These are phyloP conservation scores for Grammomys dolichurus DNA, from an alignment of 2,113 vertebrate species.

Conservation along the genomic window DNA sequence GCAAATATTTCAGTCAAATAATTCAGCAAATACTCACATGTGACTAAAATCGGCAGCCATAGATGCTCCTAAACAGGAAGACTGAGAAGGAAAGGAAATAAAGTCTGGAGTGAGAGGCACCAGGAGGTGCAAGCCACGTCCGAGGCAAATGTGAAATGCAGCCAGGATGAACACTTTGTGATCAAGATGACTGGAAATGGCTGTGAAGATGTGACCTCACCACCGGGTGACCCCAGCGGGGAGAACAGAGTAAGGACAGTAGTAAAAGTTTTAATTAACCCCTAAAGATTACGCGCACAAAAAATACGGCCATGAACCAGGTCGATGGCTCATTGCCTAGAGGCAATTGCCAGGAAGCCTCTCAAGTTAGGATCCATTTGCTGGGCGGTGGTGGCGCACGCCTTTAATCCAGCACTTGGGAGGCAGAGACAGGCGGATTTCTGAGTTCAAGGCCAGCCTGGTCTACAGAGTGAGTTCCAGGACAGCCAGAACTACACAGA, in stretches of 20 bases:
- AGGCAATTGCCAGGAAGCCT: not conserved
- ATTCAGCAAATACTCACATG: not conserved
- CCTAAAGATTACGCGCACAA: not conserved
- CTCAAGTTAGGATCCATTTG: too few species aligned
- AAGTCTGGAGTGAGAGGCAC: not conserved
- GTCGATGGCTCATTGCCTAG: not conserved
- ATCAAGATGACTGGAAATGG: not conserved
- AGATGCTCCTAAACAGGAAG: not conserved
- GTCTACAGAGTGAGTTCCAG: too few species aligned
- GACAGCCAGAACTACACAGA: too few species aligned
- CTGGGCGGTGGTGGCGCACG: too few species aligned
- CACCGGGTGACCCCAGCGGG: accelerated
- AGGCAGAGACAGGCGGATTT: too few species aligned
- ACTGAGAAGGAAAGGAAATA: not conserved
- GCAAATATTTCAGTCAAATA: not conserved
- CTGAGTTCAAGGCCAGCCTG: too few species aligned
- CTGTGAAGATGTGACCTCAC: accelerated
- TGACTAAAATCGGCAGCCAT: not conserved
- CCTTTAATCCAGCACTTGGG: too few species aligned
- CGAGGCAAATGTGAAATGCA: not conserved
- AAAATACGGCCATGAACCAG: not conserved
- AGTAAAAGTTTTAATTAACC: not conserved
- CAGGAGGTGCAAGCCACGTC: not conserved
- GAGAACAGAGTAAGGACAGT: not conserved
- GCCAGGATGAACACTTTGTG: not conserved